Evolutionary conservation across 2,797 vertebrate species (phyloP), one percentile per base, ranked within the genome.

Genomic region (Enteromius paludinosus): DNA sequence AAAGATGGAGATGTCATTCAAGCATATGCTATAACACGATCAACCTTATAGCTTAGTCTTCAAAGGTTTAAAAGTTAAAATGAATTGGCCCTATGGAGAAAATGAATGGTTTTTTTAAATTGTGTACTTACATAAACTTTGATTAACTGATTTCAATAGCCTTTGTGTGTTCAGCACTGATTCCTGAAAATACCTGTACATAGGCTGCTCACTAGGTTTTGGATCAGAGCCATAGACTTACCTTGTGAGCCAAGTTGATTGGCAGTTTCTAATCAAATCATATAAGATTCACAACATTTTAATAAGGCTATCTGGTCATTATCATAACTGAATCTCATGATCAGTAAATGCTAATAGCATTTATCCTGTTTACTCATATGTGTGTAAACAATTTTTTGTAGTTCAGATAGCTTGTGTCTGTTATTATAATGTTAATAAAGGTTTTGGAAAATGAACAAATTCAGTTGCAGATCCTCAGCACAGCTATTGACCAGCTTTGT

Each of bases 401-500:
- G n/a, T 35, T 59, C 12, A 25, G 23, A 38, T 17, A 38, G 1
- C 20, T 10, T 49, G 45, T 1, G 12, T 45, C 4, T 62, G 10
- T 17, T 66, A 28, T 3, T 69, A 54, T 41, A 28, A 4, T 70
- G 3, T 69, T 43, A 59, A 59, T 25, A 66, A 79, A 79, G 18
- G 6, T 28, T 4, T 74, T 25, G 17, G 33, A 20, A 41, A 73
- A 81, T 65, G 7, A 66, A 25, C 45, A 12, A 15, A 6, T 74
- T 66, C 33, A 74, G 68, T 38, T 6, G 23, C 62, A 23, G n/a
- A 4, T 47, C 62, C n/a, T 30, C 9, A 59, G 20, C 33, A 28
- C 43, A 82, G 47, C 71, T 15, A 75, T 33, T 56, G 71, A 66
- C 61, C 33, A 43, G 70, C 61, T 23, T 82, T 76, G 81, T 59